Conservation (phyloP, 2,888 invertebrate genomes). For the Sussaba pulchella region DNA sequence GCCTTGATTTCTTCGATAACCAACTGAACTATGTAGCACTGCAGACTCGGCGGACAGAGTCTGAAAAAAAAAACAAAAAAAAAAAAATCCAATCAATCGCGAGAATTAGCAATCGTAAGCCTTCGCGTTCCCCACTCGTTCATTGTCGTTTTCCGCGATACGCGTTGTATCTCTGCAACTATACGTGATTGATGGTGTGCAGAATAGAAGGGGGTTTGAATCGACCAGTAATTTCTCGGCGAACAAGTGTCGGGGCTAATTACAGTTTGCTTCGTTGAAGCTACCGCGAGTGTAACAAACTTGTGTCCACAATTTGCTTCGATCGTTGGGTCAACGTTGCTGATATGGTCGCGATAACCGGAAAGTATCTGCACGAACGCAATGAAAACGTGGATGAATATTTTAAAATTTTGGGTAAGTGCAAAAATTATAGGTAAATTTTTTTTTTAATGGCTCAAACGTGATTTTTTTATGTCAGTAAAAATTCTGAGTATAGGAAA, state of each 20-base stretch:
- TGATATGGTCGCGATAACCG: conserved; percentile 86
- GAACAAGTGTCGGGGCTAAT: conserved; percentile 6
- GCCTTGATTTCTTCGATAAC: conserved; percentile 89
- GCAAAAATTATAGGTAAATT: conserved; percentile 63
- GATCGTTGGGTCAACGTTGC: background rate
- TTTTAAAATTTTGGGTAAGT: conserved; percentile 87
- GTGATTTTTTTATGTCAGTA: no score
- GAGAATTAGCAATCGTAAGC: background rate
- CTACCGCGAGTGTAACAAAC: background rate
- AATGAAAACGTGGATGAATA: conserved; percentile 89
- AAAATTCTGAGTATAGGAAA: no score
- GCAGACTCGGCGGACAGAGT: conserved; percentile 89
- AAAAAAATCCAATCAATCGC: background rate
- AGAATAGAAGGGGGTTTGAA: conserved; percentile 3
- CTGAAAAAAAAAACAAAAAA: conserved; percentile 84
- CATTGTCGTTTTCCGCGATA: background rate
- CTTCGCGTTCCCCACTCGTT: background rate
- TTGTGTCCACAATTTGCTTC: background rate
- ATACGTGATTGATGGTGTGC: conserved; percentile 12
- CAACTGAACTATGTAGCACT: conserved; percentile 88
- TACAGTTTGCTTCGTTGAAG: conserved; percentile 10
- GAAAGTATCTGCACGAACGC: conserved; percentile 88
- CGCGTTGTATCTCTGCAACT: background rate
- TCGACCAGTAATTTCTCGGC: background rate
- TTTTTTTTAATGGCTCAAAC: no score